Evolutionary conservation across 2,797 vertebrate species (phyloP).

Genomic region (Chloroceryle inda): DNA sequence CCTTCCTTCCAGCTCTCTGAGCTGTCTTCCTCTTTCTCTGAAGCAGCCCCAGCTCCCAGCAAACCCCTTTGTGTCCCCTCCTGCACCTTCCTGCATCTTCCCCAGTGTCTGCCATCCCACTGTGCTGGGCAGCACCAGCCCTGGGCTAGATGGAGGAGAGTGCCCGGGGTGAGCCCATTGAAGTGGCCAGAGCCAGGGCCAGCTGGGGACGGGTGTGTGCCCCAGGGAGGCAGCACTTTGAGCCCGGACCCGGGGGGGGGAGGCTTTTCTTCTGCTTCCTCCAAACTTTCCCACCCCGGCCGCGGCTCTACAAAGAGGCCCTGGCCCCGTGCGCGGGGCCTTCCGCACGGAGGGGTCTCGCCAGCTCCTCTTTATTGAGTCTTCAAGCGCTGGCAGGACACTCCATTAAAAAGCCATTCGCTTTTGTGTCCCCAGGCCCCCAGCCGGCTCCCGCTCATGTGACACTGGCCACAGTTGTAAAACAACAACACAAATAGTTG

Average conservation of each 20-base stretch:
- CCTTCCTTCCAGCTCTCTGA: neutral
- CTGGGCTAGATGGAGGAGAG: neutral
- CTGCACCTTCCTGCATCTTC: neutral
- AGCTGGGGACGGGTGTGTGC: neutral
- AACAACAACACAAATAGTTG: slow-evolving; percentile 85
- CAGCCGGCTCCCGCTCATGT: slow-evolving; percentile 87
- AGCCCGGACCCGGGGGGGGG: slow-evolving; percentile 17
- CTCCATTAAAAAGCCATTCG: slow-evolving; percentile 89
- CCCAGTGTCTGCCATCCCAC: neutral
- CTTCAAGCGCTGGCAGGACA: slow-evolving; percentile 83
- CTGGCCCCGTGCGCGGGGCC: slow-evolving; percentile 67
- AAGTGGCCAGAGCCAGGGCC: neutral
- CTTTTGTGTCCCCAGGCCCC: slow-evolving; percentile 83
- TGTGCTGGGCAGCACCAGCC: neutral
- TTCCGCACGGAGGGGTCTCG: slow-evolving; percentile 76
- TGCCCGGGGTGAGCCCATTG: neutral
- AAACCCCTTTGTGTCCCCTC: neutral
- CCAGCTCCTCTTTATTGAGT: slow-evolving; percentile 83
- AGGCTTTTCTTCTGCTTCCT: slow-evolving; percentile 63
- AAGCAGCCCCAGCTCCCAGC: neutral
- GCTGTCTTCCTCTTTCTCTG: neutral
- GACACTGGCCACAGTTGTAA: slow-evolving; percentile 85
- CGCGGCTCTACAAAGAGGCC: slow-evolving; percentile 77
- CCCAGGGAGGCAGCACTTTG: slow-evolving; percentile 41
- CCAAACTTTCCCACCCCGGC: slow-evolving; percentile 80